Conservation (phyloP, 2,888 invertebrate genomes). For the Torymus aiolomorphi region DNA sequence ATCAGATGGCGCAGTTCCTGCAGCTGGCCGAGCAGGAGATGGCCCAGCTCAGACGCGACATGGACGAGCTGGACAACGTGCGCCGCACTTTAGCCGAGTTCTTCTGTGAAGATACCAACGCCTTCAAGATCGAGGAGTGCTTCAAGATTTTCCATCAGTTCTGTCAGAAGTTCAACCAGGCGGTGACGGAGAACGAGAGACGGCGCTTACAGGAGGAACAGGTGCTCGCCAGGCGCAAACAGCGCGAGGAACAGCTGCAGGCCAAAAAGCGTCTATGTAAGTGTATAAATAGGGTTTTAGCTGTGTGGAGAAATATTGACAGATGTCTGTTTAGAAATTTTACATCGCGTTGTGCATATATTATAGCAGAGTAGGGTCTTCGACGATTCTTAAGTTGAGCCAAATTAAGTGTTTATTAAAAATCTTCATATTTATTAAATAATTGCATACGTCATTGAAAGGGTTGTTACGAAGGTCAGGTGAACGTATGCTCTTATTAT, state of each 20-base stretch:
- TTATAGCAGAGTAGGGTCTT: no score
- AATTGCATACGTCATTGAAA: no score
- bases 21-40: conserved; percentile 90
- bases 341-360: no score
- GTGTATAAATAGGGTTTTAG: conserved; percentile 57
- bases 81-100: conserved; percentile 90
- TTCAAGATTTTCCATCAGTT: conserved; percentile 93
- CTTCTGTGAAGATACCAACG: conserved; percentile 93
- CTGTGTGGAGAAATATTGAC: no score
- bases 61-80: conserved; percentile 89
- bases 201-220: conserved; percentile 90
- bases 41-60: conserved; percentile 84
- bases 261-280: conserved; percentile 80
- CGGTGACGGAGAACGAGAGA: conserved; percentile 89
- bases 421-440: no score
- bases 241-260: conserved; percentile 85
- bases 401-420: no score
- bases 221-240: conserved; percentile 85
- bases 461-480: no score
- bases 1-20: conserved; percentile 92
- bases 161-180: conserved; percentile 90
- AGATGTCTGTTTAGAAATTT: no score
- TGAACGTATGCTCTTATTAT: no score
- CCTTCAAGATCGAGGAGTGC: conserved; percentile 96
- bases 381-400: no score